These are phyloP conservation scores for Drosophila buzzatii DNA, from an alignment of 2,888 invertebrate genomes.

Conservation along the genomic window DNA sequence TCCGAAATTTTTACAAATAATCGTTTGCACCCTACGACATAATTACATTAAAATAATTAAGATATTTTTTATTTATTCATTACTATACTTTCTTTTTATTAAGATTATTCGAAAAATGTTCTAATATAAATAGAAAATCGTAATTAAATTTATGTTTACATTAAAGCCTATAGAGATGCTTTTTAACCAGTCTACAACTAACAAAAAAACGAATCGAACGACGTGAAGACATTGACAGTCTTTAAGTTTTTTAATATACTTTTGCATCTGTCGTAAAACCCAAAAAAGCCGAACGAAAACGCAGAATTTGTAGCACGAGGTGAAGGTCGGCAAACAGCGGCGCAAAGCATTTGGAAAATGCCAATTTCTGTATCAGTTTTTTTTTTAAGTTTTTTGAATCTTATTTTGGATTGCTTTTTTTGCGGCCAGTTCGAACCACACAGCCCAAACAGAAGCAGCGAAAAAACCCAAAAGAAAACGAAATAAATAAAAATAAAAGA, in stretches of 20 bases:
- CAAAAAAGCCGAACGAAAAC: background rate
- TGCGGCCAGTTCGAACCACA: conserved; percentile 28
- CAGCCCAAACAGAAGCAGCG: conserved; percentile 35
- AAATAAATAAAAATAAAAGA: conserved; percentile 8
- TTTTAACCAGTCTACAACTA: no score
- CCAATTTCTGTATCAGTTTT: conserved; percentile 34
- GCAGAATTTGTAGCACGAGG: conserved; percentile 51
- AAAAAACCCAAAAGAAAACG: conserved; percentile 15
- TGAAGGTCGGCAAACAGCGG: conserved; percentile 72
- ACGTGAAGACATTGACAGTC: conserved; percentile 18
- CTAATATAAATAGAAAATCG: background rate
- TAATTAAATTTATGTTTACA: background rate
- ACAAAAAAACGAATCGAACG: conserved; percentile 6
- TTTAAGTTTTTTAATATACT: conserved; percentile 8
- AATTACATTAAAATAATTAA: background rate
- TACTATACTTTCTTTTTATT: background rate
- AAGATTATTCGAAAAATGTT: background rate
- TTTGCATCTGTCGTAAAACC: conserved; percentile 4
- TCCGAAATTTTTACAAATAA: no score
- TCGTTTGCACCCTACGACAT: no score
- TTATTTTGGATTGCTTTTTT: conserved; percentile 18
- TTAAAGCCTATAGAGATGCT: background rate
- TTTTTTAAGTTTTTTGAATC: background rate
- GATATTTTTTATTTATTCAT: background rate
- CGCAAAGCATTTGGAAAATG: conserved; percentile 44